Evolutionary conservation across 2,797 vertebrate species (phyloP).

Genomic region (Chelon labrosus): DNA sequence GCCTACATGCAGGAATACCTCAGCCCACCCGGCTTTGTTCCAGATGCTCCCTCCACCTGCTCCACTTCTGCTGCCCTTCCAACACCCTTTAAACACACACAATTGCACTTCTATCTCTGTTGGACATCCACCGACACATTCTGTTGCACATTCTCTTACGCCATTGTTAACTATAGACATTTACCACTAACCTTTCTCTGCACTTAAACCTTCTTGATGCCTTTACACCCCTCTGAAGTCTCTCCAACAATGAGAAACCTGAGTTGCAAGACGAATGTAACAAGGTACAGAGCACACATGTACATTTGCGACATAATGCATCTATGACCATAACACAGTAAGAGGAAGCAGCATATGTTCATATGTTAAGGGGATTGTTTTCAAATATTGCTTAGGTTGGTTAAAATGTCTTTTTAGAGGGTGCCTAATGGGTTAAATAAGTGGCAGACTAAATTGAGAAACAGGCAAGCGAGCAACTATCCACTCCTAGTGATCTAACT

Average conservation of each 20-base stretch:
- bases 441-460: neutral
- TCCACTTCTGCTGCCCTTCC: conserved; percentile 18
- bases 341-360: neutral
- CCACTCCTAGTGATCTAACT: neutral
- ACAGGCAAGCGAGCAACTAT: conserved; percentile 2
- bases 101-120: neutral
- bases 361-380: too few relatives aligned
- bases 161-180: too few relatives aligned
- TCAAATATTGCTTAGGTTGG: too few relatives aligned
- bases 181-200: too few relatives aligned
- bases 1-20: conserved; percentile 10
- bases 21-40: conserved; percentile 32
- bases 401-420: too few relatives aligned
- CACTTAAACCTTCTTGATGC: too few relatives aligned
- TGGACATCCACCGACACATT: too few relatives aligned
- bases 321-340: too few relatives aligned
- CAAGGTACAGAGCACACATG: neutral
- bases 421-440: neutral
- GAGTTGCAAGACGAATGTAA: conserved; percentile 2
- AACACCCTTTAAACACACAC: neutral
- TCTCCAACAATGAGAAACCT: neutral
- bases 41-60: conserved; percentile 56
- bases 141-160: too few relatives aligned
- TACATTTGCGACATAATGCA: conserved; percentile 16
- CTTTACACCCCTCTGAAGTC: neutral